Conservation (phyloP, 2,113 vertebrate genomes). For the Deroptyus accipitrinus region DNA sequence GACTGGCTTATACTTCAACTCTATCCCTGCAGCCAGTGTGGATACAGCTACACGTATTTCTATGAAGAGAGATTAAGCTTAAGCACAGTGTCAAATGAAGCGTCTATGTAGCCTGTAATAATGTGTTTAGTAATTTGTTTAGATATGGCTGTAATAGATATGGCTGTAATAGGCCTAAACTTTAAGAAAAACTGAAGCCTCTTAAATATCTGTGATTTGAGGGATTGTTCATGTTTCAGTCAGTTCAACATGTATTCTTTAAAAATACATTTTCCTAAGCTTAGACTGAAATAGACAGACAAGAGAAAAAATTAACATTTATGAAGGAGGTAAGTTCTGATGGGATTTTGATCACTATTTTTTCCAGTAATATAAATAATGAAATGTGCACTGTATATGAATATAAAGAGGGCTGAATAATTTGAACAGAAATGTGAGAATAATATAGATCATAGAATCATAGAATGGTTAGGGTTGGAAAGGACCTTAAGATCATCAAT, state of each 20-base stretch:
- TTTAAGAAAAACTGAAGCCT: neutral
- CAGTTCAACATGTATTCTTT: neutral
- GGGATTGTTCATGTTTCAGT: neutral
- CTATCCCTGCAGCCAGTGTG: rapidly evolving
- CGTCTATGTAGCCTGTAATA: rapidly evolving
- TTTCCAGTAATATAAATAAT: neutral
- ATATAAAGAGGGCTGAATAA: neutral
- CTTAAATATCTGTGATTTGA: neutral
- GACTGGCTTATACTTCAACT: neutral
- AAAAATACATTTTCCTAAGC: neutral
- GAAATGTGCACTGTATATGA: neutral
- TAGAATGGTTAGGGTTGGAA: neutral
- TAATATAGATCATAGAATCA: neutral
- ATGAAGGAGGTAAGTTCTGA: neutral
- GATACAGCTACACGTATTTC: rapidly evolving
- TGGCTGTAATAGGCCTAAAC: neutral
- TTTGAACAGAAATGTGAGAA: neutral
- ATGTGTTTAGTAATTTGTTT: neutral
- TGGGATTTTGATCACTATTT: neutral
- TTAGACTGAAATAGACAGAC: neutral
- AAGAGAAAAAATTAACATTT: neutral
- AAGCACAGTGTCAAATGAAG: neutral
- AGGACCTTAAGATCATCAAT: neutral
- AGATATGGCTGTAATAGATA: neutral
- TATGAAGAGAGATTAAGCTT: neutral